phyloP scores from a whole-genome alignment of 2,888 invertebrate species.

The Ormyrus nitidulus region DNA sequence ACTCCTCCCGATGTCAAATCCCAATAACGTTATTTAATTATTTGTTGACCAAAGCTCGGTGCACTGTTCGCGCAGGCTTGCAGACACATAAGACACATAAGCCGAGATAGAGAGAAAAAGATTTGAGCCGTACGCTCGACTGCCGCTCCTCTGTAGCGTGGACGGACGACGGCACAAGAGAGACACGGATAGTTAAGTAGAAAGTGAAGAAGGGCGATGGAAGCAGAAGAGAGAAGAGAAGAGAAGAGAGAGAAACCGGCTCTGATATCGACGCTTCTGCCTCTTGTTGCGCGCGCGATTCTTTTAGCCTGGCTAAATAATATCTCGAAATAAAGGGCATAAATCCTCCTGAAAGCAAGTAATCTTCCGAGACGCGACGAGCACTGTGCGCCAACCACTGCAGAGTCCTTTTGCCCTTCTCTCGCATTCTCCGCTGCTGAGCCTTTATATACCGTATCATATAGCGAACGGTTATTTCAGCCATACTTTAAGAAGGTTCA shows the following conservation, averaged over 20 bases:
- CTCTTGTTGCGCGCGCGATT: neutral
- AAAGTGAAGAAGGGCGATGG: slow-evolving; percentile 38
- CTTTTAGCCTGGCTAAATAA: slow-evolving; percentile 47
- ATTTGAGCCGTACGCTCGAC: slow-evolving; percentile 62
- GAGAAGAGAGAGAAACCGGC: slow-evolving; percentile 53
- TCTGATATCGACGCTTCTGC: slow-evolving; percentile 56
- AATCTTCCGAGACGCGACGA: slow-evolving; percentile 50
- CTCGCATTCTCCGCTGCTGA: neutral
- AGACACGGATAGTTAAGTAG: slow-evolving; percentile 35
- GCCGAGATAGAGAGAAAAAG: slow-evolving; percentile 13
- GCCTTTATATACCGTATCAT: neutral
- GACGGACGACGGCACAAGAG: slow-evolving; percentile 33
- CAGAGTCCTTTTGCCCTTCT: neutral
- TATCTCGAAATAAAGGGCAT: slow-evolving; percentile 51
- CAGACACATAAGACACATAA: slow-evolving; percentile 11
- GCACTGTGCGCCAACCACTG: slow-evolving; percentile 9
- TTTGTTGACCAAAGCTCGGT: too few species aligned
- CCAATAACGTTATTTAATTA: too few species aligned
- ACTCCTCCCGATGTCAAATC: too few species aligned
- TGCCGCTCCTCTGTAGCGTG: slow-evolving; percentile 59
- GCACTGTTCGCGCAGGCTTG: neutral
- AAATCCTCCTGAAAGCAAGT: slow-evolving; percentile 47
- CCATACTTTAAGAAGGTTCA: too few species aligned
- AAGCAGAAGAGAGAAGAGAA: slow-evolving; percentile 35
- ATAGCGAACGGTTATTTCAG: neutral